Percentiles rank a stretch among this genome's conserved stretches.
These are phyloP conservation scores for Cranoglanis bouderius DNA, from an alignment of 2,113 vertebrate species.

Conservation along the genomic window DNA sequence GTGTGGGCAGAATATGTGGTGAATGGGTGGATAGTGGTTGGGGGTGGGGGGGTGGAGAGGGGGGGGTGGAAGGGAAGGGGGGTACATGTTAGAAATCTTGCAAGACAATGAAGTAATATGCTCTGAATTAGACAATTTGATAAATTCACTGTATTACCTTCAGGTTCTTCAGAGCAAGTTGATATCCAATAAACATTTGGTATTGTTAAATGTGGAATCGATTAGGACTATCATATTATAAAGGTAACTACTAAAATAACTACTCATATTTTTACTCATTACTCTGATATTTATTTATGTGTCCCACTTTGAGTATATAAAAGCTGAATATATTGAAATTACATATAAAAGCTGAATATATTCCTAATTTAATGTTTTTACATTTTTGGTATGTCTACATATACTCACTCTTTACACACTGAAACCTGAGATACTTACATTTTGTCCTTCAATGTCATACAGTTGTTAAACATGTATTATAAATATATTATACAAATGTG, in stretches of 20 bases:
- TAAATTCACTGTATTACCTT: slow-evolving; percentile 11
- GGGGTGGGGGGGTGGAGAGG: not conserved
- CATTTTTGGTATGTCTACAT: not conserved
- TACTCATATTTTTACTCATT: not conserved
- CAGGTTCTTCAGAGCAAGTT: not conserved
- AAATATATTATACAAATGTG: not conserved
- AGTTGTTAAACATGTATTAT: not conserved
- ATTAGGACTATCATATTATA: not conserved
- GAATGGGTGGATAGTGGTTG: not conserved
- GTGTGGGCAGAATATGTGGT: not conserved
- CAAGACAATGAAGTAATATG: not conserved
- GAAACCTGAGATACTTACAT: not conserved
- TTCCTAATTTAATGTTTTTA: not conserved
- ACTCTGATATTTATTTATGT: not conserved
- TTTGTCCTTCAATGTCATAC: not conserved
- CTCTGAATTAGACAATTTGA: not conserved
- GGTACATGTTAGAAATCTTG: slow-evolving; percentile 60
- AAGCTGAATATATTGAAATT: not conserved
- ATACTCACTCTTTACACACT: not conserved
- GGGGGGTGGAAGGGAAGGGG: slow-evolving; percentile 55
- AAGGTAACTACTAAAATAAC: not conserved
- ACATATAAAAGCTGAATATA: not conserved
- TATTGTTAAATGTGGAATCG: not conserved
- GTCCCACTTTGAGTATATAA: not conserved
- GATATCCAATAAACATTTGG: not conserved